Evolutionary conservation across 2,888 invertebrate genomes (phyloP), one percentile per base, ranked within the genome.

Genomic region (Linyphia triangularis): DNA sequence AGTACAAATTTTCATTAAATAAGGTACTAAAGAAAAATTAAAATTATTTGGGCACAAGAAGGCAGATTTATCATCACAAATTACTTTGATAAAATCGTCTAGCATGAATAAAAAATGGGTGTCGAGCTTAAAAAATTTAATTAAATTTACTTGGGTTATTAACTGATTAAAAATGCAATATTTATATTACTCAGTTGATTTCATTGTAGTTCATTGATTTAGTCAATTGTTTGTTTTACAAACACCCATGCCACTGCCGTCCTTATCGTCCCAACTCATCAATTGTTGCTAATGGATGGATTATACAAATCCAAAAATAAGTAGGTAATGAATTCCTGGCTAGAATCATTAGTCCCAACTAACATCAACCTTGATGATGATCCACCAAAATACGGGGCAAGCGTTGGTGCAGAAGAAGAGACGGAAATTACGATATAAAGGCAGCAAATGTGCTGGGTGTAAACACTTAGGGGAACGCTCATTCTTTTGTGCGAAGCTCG

Each of bases 261-360:
- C 40, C 22, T 4, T 28, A 24, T 26, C 26, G 28, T 28, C 9
- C 10, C 5, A 63, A 77, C 13, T 7, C 59, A 59, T 37, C 61
- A 61, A 33, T 33, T 24, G 37, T 0, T 37, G 16, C 22, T 77
- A 61, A 77, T 59, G 59, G 75, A 37, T 33, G 33, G 61, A 77
- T 63, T 59, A 77, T 63, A 77, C 59, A 28, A 75, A 75, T 75
- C 75, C 59, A 22, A 13, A 28, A 59, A 33, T 77, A 77, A 63
- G 61, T 77, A 63, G 61, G 75, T 63, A 77, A 75, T 75, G 75
- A 75, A 75, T 59, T 75, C 30, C 33, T 33, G 19, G 59, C 57
- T 16, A 28, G 59, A 19, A 30, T 28, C 75, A 75, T 59, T 75
- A 59, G 30, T 59, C 22, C 30, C 73, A 73, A 30, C 30, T 57